Conservation (phyloP, 2,797 vertebrate species). For the Vireo griseus region DNA sequence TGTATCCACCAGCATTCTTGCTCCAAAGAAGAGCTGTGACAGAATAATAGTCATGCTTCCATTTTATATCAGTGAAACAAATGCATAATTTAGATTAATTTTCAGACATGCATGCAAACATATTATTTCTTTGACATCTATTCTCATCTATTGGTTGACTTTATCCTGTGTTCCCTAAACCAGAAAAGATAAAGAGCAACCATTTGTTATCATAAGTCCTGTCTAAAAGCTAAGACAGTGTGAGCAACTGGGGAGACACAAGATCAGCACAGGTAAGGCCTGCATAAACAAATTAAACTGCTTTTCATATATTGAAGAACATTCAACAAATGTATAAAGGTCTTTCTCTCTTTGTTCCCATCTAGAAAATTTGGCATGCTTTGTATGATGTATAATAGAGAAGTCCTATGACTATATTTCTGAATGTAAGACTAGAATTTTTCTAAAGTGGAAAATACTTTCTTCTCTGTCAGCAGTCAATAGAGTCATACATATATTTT, state of each 20-base stretch:
- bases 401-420: neutral
- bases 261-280: neutral
- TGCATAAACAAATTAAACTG: neutral
- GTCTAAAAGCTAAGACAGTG: neutral
- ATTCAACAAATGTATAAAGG: neutral
- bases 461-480: neutral
- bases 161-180: neutral
- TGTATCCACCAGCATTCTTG: neutral
- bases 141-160: neutral
- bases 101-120: neutral
- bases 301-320: neutral
- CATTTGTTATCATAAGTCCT: neutral
- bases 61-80: neutral
- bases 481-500: neutral
- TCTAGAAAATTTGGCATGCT: neutral
- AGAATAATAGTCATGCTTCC: neutral
- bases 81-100: neutral
- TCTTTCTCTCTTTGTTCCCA: neutral
- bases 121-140: neutral
- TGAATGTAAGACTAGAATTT: neutral
- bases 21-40: neutral
- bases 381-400: neutral
- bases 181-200: neutral
- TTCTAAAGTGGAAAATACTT: neutral
- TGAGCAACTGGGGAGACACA: neutral